These are phyloP conservation scores for Crotophaga sulcirostris DNA, from an alignment of 2,113 vertebrate species.

Conservation along the genomic window DNA sequence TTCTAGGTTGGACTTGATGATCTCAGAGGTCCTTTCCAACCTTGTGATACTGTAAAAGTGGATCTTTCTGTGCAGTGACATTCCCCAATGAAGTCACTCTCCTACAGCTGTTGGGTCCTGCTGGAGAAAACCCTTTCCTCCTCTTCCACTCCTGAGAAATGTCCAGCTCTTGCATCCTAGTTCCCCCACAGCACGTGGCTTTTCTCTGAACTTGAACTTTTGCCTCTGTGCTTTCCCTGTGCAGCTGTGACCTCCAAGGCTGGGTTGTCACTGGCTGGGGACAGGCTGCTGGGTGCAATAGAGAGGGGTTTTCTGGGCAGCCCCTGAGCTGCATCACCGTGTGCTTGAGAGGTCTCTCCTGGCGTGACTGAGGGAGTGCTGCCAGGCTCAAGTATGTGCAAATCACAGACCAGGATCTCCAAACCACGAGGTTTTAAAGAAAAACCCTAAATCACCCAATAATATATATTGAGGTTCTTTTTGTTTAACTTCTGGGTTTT, in stretches of 20 bases:
- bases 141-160: background rate
- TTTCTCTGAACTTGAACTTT: background rate
- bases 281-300: background rate
- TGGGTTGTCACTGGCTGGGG: background rate
- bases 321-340: fast-evolving
- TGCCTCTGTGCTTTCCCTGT: fast-evolving
- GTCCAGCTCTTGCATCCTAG: fast-evolving
- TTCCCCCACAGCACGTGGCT: fast-evolving
- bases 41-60: too few species aligned
- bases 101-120: background rate
- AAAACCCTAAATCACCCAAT: background rate
- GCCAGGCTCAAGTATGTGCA: background rate
- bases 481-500: background rate
- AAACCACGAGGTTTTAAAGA: background rate
- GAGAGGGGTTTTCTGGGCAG: background rate
- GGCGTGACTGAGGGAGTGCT: fast-evolving
- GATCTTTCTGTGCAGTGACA: too few species aligned
- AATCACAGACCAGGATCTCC: background rate
- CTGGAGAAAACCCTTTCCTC: background rate
- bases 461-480: background rate
- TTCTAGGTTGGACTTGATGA: too few species aligned
- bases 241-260: background rate
- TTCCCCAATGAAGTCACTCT: too few species aligned
- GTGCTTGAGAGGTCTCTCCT: background rate
- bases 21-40: too few species aligned